These are phyloP conservation scores for Hypotaenidia philippensis DNA, from an alignment of 2,797 vertebrate species.

Conservation along the genomic window DNA sequence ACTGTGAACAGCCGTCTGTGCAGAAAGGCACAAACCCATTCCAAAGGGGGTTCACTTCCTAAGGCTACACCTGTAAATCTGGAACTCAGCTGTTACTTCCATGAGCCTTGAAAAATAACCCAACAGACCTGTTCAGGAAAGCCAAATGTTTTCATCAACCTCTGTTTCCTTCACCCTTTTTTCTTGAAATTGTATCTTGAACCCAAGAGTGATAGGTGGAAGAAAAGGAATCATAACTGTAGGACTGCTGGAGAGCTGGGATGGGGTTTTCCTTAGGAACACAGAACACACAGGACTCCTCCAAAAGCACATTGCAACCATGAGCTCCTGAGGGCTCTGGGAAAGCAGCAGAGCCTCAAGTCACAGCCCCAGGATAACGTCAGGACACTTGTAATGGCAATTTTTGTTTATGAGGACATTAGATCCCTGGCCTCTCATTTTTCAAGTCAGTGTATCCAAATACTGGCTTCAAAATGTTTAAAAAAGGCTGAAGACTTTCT, in stretches of 20 bases:
- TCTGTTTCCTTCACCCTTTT: neutral
- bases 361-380: neutral
- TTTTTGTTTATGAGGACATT: neutral
- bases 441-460: neutral
- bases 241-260: neutral
- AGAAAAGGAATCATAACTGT: neutral
- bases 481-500: neutral
- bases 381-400: neutral
- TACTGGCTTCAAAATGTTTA: neutral
- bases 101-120: neutral
- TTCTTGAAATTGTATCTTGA: neutral
- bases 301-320: neutral
- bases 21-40: neutral
- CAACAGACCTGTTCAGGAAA: neutral
- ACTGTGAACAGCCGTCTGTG: neutral
- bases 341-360: neutral
- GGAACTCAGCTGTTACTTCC: neutral
- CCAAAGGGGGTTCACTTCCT: neutral
- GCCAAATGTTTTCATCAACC: neutral
- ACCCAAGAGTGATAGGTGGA: neutral
- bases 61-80: neutral
- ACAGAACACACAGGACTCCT: neutral
- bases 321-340: neutral
- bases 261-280: neutral
- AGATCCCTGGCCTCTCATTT: neutral